These are phyloP conservation scores for Microcebus ravelobensis DNA, from an alignment of 2,113 vertebrate genomes.

Conservation along the genomic window DNA sequence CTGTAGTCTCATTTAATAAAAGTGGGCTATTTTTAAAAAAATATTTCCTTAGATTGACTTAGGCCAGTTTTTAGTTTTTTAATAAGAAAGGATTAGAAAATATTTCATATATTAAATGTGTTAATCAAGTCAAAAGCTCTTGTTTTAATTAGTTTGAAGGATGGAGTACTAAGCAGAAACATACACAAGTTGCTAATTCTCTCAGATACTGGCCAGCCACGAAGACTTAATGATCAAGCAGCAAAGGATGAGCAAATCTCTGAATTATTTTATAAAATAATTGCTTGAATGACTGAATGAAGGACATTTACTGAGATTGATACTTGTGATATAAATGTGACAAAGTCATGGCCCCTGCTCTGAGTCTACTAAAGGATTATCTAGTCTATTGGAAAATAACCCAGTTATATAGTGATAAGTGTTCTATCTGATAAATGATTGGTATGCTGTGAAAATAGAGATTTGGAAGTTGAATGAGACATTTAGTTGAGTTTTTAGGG, in stretches of 20 bases:
- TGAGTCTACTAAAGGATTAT: background rate
- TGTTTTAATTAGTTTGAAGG: constrained; percentile 52
- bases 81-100: constrained; percentile 53
- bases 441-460: background rate
- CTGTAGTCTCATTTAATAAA: background rate
- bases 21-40: background rate
- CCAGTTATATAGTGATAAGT: background rate
- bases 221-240: background rate
- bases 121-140: constrained; percentile 26
- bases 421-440: background rate
- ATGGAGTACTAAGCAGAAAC: constrained; percentile 24
- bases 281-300: background rate
- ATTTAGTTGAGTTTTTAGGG: background rate
- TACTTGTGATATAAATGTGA: background rate
- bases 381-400: background rate
- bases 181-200: constrained; percentile 25
- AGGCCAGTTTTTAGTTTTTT: background rate
- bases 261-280: background rate
- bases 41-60: constrained; percentile 6
- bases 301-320: background rate
- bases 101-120: background rate
- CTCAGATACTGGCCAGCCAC: background rate
- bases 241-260: background rate
- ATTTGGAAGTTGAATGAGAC: background rate
- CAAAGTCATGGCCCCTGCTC: background rate